Percentiles rank a stretch among this genome's conserved stretches.
Evolutionary conservation across 1,140 invertebrate genomes (phyloP).

Genomic region (Samia ricini): DNA sequence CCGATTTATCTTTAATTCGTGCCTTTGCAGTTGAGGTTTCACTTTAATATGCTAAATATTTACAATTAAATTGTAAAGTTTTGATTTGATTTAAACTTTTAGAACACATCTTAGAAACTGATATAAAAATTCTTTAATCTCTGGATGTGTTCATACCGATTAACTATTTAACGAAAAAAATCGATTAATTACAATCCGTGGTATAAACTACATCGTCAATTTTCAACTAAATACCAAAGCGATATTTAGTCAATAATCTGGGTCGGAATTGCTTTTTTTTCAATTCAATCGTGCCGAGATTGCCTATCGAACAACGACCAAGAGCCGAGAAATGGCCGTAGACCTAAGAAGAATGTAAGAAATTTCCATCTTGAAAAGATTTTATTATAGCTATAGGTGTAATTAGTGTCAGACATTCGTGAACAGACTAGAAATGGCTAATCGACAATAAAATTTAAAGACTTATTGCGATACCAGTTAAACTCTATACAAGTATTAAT

Average conservation of each 20-base stretch:
- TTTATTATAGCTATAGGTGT: too few relatives aligned
- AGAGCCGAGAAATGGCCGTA: conserved; percentile 37
- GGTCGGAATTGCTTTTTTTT: conserved; percentile 36
- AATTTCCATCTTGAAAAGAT: neutral
- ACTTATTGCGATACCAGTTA: too few relatives aligned
- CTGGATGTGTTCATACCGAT: neutral
- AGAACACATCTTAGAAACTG: too few relatives aligned
- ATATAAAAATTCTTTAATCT: neutral
- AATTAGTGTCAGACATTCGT: too few relatives aligned
- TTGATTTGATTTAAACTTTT: too few relatives aligned
- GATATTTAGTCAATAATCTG: conserved; percentile 36
- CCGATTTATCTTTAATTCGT: neutral
- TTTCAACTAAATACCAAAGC: conserved; percentile 24
- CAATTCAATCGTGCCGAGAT: conserved; percentile 51
- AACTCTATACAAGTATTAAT: too few relatives aligned
- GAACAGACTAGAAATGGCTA: too few relatives aligned
- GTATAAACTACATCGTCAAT: neutral
- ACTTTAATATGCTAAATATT: neutral
- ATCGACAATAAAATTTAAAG: too few relatives aligned
- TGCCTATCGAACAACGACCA: conserved; percentile 49
- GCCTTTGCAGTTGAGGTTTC: neutral
- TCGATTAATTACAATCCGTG: neutral
- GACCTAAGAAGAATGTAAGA: conserved; percentile 27
- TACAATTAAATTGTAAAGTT: neutral
- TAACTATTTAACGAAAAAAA: neutral